phyloP scores from a whole-genome alignment of 2,888 invertebrate species.

The Odontothrips loti region DNA sequence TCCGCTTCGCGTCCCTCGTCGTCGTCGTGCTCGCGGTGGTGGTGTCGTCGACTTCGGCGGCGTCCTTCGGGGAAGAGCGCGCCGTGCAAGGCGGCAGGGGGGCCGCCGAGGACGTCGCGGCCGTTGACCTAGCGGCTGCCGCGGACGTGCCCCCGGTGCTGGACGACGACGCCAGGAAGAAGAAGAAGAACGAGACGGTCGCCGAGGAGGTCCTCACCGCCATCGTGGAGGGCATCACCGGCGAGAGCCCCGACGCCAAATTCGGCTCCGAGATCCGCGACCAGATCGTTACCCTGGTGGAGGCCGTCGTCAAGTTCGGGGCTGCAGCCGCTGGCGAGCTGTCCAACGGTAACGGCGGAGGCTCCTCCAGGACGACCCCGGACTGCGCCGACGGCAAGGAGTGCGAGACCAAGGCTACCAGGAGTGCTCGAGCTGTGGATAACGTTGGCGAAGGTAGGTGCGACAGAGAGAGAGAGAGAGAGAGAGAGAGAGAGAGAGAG shows the following conservation, averaged over 20 bases:
- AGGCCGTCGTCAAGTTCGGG: neutral
- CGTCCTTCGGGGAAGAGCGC: neutral
- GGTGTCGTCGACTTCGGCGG: neutral
- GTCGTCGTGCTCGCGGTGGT: neutral
- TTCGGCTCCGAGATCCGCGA: slow-evolving; percentile 11
- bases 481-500: no score
- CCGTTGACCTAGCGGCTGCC: neutral
- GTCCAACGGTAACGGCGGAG: neutral
- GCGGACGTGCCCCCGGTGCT: neutral
- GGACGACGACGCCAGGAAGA: neutral
- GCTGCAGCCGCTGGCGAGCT: neutral
- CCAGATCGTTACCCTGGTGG: slow-evolving; percentile 5
- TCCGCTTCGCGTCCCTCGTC: neutral
- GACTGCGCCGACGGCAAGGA: neutral
- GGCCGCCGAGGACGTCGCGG: neutral
- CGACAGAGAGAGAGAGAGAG: no score
- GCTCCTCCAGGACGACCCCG: neutral
- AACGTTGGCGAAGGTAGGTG: neutral
- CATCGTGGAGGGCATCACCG: neutral
- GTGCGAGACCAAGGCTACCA: neutral
- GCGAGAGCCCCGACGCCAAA: neutral
- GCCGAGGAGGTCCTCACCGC: slow-evolving; percentile 1
- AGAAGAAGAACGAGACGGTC: neutral
- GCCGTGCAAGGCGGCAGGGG: neutral
- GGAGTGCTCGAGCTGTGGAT: neutral